A percentile compares a stretch with the other conserved stretches of the same genome.
phyloP scores from a whole-genome alignment of 64 coral and sea anemone species.

The Platygyra sinensis region DNA sequence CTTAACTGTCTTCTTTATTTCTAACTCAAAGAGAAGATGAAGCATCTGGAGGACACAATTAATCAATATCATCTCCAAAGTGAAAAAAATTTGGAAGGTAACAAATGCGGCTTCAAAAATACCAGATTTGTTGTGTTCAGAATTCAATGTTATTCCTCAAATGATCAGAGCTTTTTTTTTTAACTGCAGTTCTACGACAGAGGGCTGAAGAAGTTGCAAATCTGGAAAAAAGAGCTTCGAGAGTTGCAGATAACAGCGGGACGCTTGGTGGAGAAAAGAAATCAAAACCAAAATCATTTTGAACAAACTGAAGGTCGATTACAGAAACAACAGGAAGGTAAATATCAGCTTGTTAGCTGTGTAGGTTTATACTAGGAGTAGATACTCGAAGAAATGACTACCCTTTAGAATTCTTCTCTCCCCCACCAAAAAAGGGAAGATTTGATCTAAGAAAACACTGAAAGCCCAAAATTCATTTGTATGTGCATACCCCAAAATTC shows the following conservation, averaged over 20 bases:
- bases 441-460: no score
- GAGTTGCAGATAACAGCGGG: conserved; percentile 50
- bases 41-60: conserved; percentile 48
- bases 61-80: conserved; percentile 37
- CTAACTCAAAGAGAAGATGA: conserved; percentile 26
- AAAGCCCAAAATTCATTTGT: no score
- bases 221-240: conserved; percentile 48
- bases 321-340: conserved; percentile 52
- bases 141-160: neutral
- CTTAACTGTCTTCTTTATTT: neutral
- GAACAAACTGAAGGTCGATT: conserved; percentile 28
- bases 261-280: conserved; percentile 21
- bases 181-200: conserved; percentile 38
- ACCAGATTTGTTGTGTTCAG: neutral
- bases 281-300: conserved; percentile 38
- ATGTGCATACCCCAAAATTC: no score
- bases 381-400: neutral
- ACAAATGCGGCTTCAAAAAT: neutral
- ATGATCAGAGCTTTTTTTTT: neutral
- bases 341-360: neutral
- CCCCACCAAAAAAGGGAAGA: no score
- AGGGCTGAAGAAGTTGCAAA: conserved; percentile 49
- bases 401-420: no score
- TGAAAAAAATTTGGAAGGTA: conserved; percentile 60
- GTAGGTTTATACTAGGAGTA: neutral